Evolutionary conservation across 2,888 invertebrate species (phyloP), one percentile per base, ranked within the genome.

Genomic region (Tipula helvola): DNA sequence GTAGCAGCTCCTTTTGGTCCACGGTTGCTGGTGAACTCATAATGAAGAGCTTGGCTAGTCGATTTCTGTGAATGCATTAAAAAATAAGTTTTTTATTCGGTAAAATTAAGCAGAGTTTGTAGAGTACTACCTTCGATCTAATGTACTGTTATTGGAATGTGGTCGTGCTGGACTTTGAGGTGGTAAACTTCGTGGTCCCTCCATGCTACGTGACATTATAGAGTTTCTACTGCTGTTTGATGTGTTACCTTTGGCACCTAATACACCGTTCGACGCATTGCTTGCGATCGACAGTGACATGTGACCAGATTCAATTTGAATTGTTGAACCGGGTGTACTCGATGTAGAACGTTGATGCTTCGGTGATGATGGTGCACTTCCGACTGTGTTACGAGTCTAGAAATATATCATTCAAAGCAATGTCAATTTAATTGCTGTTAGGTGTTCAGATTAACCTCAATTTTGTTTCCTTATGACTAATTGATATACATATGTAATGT

Each of bases 11-110:
- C 84, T 92, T 92, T 87, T 93, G 91, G 87, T 90, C 90, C 87
- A 90, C 90, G 41, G 91, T 89, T 87, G 93, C 93, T 86, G 90
- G 90, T 85, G 92, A 91, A 87, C 93, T 93, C 28, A 94, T 90
- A 87, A 93, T 92, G 89, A 94, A 93, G 88, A 93, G 92, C 87
- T 95, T 94, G 57, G 94, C 93, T 89, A 95, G 94, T 87, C 94
- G 93, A 88, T 93, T 93, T 91, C 95, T 95, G 89, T 13, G 90
- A 90, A 86, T 2, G 39, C 0, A 28, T 83, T 42, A 4, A 36
- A 13, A 42, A 87, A 86, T 83, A 28, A 7, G 28, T 28, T 84
- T 36, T 86, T 41, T 83, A 52, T 86, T 16, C 36, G 7, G 12
- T 41, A 18, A 10, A 13, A 36, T 83, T 28, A 28, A 41, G 8